Conservation (phyloP, 2,113 vertebrate genomes). For the Trichomycterus rosablanca region DNA sequence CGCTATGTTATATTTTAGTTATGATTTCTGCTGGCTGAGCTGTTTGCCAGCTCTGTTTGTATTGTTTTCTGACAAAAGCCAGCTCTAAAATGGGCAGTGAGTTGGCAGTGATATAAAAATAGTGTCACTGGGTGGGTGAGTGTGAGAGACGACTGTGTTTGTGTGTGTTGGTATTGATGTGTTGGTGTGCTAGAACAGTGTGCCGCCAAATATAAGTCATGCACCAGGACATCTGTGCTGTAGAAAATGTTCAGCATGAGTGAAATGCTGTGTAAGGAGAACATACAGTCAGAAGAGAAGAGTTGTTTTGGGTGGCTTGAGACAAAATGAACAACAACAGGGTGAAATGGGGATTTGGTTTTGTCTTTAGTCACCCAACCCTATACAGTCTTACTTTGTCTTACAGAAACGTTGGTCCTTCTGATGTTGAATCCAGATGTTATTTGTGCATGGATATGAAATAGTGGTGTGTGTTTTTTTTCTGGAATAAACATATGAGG, state of each 20-base stretch:
- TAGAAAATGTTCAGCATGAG: slow-evolving; percentile 28
- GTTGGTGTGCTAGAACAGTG: slow-evolving; percentile 33
- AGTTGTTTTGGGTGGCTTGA: background rate
- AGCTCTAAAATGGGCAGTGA: slow-evolving; percentile 37
- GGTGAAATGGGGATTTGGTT: slow-evolving; percentile 14
- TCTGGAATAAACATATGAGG: background rate
- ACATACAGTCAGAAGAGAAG: slow-evolving; percentile 22
- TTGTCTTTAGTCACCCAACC: slow-evolving; percentile 9
- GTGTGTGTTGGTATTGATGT: too few relatives aligned
- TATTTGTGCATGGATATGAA: too few relatives aligned
- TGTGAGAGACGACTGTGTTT: slow-evolving; percentile 38
- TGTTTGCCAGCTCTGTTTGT: slow-evolving; percentile 11
- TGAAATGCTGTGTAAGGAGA: slow-evolving; percentile 33
- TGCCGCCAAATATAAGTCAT: slow-evolving; percentile 27
- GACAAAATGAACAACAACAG: slow-evolving; percentile 10
- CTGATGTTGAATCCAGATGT: too few relatives aligned
- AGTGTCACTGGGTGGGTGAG: slow-evolving; percentile 37
- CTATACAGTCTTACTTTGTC: background rate
- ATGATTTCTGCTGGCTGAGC: slow-evolving; percentile 2
- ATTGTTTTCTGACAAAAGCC: slow-evolving; percentile 30
- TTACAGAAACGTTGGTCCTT: background rate
- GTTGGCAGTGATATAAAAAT: slow-evolving; percentile 37
- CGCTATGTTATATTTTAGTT: slow-evolving; percentile 7
- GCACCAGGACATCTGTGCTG: slow-evolving; percentile 35
- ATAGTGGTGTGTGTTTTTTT: too few relatives aligned